Base-by-base conservation (phyloP, 2,888 invertebrate genomes). In the Amitus sp. region DNA sequence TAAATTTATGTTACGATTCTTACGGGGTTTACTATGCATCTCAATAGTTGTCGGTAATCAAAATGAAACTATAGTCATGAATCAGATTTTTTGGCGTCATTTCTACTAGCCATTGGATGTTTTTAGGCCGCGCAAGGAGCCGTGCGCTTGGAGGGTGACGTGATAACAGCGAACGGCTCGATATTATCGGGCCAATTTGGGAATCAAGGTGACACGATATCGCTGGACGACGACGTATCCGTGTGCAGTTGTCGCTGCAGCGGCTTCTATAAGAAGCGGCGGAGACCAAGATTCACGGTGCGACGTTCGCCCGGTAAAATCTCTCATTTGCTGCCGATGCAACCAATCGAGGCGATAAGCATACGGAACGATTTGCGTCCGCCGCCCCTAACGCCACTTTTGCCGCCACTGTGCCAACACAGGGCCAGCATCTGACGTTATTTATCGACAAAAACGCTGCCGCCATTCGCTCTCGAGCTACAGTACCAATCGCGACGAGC, bases 61-160 rank as follows among this genome's bases (percentile, higher is more conserved):
- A n/a, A n/a, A n/a, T n/a, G n/a, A n/a, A n/a, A n/a, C n/a, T n/a
- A n/a, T n/a, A n/a, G n/a, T n/a, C n/a, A n/a, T n/a, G n/a, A n/a
- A n/a, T n/a, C n/a, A n/a, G n/a, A n/a, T n/a, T 46, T 39, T 10
- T 6, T 7, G 18, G 18, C n/a, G 19, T 19, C 2, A 3, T 23
- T 43, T 43, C 12, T 9, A 19, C 2, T 43, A 2, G n/a, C 4
- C 1, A 13, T 39, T 39, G 4, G 2, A 39, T 15, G 20, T 43
- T 62, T 50, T 4, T 86, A 95, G 89, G 97, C 97, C 60, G 92
- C 96, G 67, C 94, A 95, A 80, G 96, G 95, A 47, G 96, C 97
- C 55, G 97, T 98, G 17, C 88, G 96, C 61, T 85, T 98, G 64
- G 97, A 98, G 80, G 97, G 98, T 62, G 98, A 98, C 86, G 95